Conservation (phyloP, 1,140 invertebrate genomes). For the Pseudomyrmex flavicornis region DNA sequence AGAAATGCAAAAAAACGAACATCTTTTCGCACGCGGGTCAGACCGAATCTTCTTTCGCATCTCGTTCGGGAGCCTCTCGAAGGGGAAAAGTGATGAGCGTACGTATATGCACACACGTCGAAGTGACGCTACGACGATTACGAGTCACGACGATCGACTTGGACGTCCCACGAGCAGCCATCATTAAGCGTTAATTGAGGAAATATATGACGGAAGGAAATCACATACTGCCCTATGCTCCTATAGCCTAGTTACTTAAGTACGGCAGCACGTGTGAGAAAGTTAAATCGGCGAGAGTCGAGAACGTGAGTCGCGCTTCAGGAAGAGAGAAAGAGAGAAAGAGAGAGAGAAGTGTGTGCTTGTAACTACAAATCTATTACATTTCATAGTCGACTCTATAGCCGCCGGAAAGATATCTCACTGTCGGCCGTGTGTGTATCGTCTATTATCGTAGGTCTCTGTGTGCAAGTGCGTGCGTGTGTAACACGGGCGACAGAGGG, state of each 20-base stretch:
- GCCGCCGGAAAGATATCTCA: conserved; percentile 34
- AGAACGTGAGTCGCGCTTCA: neutral
- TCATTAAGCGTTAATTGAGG: conserved; percentile 25
- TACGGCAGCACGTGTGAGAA: conserved; percentile 44
- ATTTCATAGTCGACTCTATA: conserved; percentile 54
- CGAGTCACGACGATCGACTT: conserved; percentile 24
- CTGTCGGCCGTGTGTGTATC: conserved; percentile 47
- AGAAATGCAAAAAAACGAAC: conserved; percentile 9
- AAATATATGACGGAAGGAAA: conserved; percentile 31
- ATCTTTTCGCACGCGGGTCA: neutral
- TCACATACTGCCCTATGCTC: conserved; percentile 73
- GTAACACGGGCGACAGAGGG: neutral
- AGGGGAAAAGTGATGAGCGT: neutral
- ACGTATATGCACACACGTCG: neutral
- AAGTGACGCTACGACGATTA: conserved; percentile 37
- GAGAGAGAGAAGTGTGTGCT: conserved; percentile 7
- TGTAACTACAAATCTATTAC: conserved; percentile 38
- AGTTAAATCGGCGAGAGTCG: conserved; percentile 39
- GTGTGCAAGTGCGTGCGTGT: neutral
- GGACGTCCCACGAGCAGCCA: conserved; percentile 20
- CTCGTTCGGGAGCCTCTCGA: conserved; percentile 6
- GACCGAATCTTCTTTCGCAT: neutral
- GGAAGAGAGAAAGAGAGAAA: neutral
- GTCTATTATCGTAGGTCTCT: conserved; percentile 45
- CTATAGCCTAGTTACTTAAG: conserved; percentile 72